These are phyloP conservation scores for Scyliorhinus canicula DNA, from an alignment of 2,797 vertebrate genomes.

Conservation along the genomic window DNA sequence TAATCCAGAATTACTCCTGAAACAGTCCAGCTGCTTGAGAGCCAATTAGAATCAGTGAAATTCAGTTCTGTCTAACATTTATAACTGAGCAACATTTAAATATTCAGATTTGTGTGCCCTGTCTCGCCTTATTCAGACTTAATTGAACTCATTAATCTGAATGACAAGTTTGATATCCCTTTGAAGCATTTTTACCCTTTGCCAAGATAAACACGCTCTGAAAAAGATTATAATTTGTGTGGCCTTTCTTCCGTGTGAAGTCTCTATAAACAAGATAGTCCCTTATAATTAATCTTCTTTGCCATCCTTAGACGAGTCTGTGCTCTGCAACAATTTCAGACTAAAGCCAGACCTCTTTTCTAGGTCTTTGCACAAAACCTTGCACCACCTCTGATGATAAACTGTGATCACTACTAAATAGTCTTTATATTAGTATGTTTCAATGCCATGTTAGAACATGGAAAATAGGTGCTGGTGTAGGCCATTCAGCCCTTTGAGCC, in stretches of 20 bases:
- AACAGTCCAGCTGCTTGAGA: background rate
- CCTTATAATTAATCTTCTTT: too few relatives aligned
- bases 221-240: background rate
- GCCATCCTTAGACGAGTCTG: background rate
- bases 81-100: too few relatives aligned
- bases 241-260: background rate
- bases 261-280: too few relatives aligned
- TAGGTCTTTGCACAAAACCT: too few relatives aligned
- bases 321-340: background rate
- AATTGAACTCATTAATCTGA: background rate
- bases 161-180: background rate
- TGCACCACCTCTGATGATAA: too few relatives aligned
- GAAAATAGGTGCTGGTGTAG: too few relatives aligned
- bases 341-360: too few relatives aligned
- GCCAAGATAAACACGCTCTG: background rate
- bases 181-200: background rate
- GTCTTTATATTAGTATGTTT: too few relatives aligned
- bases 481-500: too few relatives aligned
- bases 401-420: too few relatives aligned
- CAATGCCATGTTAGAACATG: too few relatives aligned
- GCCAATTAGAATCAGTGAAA: background rate
- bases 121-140: background rate
- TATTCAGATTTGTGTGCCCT: background rate
- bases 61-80: background rate
- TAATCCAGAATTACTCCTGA: background rate